A percentile compares a stretch with the other conserved stretches of the same genome.
These are phyloP conservation scores for Mastigias papua DNA, from an alignment of 30 jellyfish, hydroid and myxozoan genomes.

Conservation along the genomic window DNA sequence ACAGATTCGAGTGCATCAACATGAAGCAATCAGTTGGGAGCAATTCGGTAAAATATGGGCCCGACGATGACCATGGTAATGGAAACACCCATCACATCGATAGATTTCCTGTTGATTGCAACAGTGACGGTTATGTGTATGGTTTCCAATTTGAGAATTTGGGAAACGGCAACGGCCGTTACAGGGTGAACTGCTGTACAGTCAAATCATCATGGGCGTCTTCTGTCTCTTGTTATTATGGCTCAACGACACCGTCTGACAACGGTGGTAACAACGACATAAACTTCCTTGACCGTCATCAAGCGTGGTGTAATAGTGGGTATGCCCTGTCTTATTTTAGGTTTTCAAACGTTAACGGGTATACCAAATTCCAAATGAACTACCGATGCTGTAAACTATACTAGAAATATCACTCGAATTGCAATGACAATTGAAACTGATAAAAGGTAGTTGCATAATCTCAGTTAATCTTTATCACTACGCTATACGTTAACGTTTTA, in stretches of 20 bases:
- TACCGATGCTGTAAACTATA: slow-evolving; percentile 16
- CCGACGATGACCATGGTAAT: slow-evolving; percentile 4
- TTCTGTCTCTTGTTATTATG: neutral
- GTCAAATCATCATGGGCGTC: neutral
- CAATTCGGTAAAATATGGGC: neutral
- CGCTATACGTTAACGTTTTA: no score
- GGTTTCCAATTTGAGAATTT: neutral
- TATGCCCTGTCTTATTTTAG: slow-evolving; percentile 12
- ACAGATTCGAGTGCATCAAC: slow-evolving; percentile 9
- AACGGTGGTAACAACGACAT: neutral
- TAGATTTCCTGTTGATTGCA: slow-evolving; percentile 7
- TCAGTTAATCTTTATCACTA: no score
- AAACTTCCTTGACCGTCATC: slow-evolving; percentile 12
- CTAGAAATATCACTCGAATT: neutral
- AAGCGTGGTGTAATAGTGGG: neutral
- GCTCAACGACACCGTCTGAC: neutral
- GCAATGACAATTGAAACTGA: neutral
- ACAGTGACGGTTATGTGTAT: neutral
- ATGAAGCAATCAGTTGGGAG: neutral
- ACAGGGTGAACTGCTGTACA: neutral
- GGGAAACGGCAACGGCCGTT: neutral
- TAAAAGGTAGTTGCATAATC: no score
- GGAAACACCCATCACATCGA: slow-evolving; percentile 3
- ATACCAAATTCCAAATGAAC: neutral
- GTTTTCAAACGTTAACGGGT: neutral